Evolutionary conservation across 2,113 vertebrate species (phyloP).

Genomic region (Heterotilapia buettikoferi): DNA sequence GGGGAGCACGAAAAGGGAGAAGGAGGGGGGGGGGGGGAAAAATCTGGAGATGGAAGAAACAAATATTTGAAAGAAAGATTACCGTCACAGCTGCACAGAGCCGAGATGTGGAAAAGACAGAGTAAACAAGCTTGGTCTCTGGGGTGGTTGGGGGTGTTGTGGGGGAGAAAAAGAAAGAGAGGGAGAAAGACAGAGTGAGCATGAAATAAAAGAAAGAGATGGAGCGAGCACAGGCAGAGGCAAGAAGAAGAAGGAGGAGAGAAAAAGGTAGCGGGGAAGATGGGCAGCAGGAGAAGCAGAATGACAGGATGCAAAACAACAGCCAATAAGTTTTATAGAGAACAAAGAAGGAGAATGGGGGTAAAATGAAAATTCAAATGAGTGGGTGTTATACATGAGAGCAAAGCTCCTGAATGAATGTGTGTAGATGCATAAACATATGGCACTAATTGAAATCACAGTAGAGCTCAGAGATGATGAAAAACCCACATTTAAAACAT

Average conservation of each 20-base stretch:
- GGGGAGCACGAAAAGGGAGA: not conserved
- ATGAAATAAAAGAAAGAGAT: not conserved
- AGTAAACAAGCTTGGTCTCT: conserved; percentile 71
- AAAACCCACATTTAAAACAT: not conserved
- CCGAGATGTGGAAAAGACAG: conserved; percentile 62
- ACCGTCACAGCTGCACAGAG: conserved; percentile 62
- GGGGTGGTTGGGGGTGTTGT: conserved; percentile 43
- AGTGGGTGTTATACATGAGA: not conserved
- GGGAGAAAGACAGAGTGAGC: not conserved
- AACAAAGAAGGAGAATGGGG: not conserved
- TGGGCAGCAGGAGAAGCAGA: not conserved
- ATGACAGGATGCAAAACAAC: conserved; percentile 7
- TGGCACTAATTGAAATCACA: not conserved
- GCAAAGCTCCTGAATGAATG: not conserved
- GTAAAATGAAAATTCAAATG: conserved; percentile 40
- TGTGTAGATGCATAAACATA: not conserved
- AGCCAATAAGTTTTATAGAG: not conserved
- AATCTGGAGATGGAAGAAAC: conserved; percentile 66
- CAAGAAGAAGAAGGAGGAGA: not conserved
- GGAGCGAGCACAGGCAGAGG: not conserved
- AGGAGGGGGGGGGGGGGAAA: not conserved
- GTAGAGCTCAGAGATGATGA: not conserved
- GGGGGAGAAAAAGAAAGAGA: not conserved
- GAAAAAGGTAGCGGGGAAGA: not conserved
- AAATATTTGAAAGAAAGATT: conserved; percentile 77